A percentile compares a stretch with the other conserved stretches of the same genome.
phyloP scores from a whole-genome alignment of 2,888 invertebrate species.

The Cephonodes hylas region DNA sequence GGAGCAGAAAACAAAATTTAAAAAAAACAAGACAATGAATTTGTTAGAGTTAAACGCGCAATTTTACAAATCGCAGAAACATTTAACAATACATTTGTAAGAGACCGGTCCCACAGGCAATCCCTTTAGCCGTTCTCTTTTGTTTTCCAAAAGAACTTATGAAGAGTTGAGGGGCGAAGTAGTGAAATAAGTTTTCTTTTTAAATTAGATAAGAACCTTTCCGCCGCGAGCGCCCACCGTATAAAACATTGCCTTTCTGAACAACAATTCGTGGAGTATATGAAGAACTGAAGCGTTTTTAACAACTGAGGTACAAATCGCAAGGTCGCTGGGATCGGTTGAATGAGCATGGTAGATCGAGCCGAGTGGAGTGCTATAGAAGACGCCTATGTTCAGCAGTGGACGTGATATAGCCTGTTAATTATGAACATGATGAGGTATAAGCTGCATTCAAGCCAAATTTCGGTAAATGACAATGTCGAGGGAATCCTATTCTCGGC shows the following conservation, averaged over 20 bases:
- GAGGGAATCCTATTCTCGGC: too few relatives aligned
- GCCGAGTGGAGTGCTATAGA: too few relatives aligned
- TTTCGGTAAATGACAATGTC: too few relatives aligned
- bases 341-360: too few relatives aligned
- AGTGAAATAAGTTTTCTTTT: slow-evolving; percentile 19
- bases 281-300: neutral
- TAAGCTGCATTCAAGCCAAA: too few relatives aligned
- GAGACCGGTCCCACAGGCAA: slow-evolving; percentile 1
- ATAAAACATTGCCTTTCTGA: slow-evolving; percentile 14
- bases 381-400: too few relatives aligned
- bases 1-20: neutral
- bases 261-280: neutral
- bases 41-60: neutral
- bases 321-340: too few relatives aligned
- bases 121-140: neutral
- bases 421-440: too few relatives aligned
- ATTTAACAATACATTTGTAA: slow-evolving; percentile 22
- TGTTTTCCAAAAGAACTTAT: slow-evolving; percentile 1
- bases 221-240: slow-evolving; percentile 9
- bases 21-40: neutral
- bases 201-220: slow-evolving; percentile 17
- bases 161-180: neutral
- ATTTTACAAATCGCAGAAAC: slow-evolving; percentile 1
- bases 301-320: too few relatives aligned
- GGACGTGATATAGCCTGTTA: too few relatives aligned